Evolutionary conservation across 2,888 invertebrate species (phyloP).

Genomic region (Lithosia quadra): DNA sequence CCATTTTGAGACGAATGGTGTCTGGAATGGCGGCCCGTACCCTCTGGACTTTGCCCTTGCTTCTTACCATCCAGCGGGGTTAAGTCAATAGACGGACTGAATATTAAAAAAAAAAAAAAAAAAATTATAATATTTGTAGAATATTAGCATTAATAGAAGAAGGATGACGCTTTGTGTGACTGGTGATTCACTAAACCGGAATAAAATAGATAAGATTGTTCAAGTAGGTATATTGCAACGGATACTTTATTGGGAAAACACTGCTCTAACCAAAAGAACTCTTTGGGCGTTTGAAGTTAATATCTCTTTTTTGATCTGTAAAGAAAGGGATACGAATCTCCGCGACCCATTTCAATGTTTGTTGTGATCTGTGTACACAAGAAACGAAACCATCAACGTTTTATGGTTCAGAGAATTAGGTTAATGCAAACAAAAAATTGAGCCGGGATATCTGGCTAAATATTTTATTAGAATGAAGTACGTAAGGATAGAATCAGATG

Average conservation of each 20-base stretch:
- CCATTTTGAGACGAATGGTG: no score
- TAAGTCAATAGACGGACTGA: no score
- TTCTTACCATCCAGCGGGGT: no score
- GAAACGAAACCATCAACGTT: background rate
- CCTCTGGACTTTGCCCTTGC: no score
- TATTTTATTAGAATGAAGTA: no score
- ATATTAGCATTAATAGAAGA: no score
- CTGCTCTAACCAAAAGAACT: background rate
- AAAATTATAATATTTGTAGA: no score
- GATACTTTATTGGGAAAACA: background rate
- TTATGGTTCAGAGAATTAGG: background rate
- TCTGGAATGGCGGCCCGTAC: no score
- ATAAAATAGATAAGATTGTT: background rate
- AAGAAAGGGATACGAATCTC: constrained; percentile 5
- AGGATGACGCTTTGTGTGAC: background rate
- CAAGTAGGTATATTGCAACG: background rate
- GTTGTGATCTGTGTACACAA: background rate
- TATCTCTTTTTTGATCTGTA: constrained; percentile 2
- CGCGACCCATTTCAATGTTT: constrained; percentile 4
- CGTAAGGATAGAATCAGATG: no score
- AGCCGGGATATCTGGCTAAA: background rate
- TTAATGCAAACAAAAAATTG: constrained; percentile 1
- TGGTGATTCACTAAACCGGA: background rate
- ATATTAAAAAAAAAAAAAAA: no score
- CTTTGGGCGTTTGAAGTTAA: background rate